These are phyloP conservation scores for Euzetes globulus DNA, from an alignment of 2,888 invertebrate genomes.

Conservation along the genomic window DNA sequence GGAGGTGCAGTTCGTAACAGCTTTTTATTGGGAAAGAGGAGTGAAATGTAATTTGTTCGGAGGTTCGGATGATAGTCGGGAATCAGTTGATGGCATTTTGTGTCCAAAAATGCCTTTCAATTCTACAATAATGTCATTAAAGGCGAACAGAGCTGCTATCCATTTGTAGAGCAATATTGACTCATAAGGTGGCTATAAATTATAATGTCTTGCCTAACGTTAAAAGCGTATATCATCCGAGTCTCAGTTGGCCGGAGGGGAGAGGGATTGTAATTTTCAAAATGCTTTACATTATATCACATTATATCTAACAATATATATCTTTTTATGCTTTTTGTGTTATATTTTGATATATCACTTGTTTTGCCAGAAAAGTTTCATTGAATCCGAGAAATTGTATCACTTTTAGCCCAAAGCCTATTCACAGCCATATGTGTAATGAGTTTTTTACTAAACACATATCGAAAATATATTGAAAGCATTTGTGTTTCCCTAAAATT, in stretches of 20 bases:
- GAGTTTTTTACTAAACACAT: conserved; percentile 5
- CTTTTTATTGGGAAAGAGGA: neutral
- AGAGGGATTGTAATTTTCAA: conserved; percentile 26
- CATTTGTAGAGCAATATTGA: conserved; percentile 20
- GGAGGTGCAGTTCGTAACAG: neutral
- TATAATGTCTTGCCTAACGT: conserved; percentile 5
- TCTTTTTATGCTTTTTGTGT: conserved; percentile 22
- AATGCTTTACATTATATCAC: conserved; percentile 12
- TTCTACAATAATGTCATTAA: conserved; percentile 2
- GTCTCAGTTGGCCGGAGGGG: conserved; percentile 27
- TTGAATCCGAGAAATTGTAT: conserved; percentile 7
- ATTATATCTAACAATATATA: conserved; percentile 9
- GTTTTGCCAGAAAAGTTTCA: conserved; percentile 6
- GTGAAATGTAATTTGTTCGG: conserved; percentile 19
- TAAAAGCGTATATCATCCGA: neutral
- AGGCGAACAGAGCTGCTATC: conserved; percentile 3
- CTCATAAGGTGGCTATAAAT: conserved; percentile 26
- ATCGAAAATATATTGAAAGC: conserved; percentile 9
- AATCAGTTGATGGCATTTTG: conserved; percentile 1
- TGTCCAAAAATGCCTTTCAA: neutral
- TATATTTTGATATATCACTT: conserved; percentile 25
- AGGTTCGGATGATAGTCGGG: neutral
- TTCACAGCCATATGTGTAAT: conserved; percentile 2
- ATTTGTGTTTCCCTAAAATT: neutral
- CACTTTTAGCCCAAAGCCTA: conserved; percentile 21